Conservation (phyloP, 53 echinoderm and acorn worm species). For the Stichopus horrens region DNA sequence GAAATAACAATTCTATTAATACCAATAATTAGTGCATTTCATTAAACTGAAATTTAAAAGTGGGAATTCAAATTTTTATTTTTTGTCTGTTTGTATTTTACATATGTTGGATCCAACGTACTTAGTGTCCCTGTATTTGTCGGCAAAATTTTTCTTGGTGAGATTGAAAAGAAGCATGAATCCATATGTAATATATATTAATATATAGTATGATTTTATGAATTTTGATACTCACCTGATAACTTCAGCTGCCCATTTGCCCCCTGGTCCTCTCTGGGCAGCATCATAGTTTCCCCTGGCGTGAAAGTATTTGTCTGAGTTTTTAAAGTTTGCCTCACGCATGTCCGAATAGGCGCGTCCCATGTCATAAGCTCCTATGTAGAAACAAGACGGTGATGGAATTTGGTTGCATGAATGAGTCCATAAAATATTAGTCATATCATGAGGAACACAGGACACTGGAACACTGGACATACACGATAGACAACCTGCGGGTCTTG, state of each 20-base stretch:
- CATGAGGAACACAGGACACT: conserved; percentile 4
- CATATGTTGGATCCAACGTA: conserved; percentile 9
- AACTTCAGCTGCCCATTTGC: conserved; percentile 55
- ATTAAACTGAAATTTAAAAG: conserved; percentile 1
- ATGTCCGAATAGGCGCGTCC: conserved; percentile 36
- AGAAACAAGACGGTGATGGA: conserved; percentile 21
- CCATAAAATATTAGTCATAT: conserved; percentile 19
- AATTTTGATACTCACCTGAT: conserved; percentile 47
- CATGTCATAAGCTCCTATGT: conserved; percentile 37
- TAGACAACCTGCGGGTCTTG: conserved; percentile 12
- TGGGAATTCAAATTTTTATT: background rate
- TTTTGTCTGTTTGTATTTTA: background rate
- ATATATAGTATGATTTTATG: background rate
- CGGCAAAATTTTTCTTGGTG: background rate
- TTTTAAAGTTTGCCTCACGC: conserved; percentile 49
- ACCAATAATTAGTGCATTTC: background rate
- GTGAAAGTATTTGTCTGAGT: conserved; percentile 59
- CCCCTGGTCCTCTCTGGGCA: conserved; percentile 53
- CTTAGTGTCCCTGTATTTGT: background rate
- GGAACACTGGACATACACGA: conserved; percentile 24
- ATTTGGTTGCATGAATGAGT: conserved; percentile 14
- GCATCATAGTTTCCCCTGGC: conserved; percentile 56
- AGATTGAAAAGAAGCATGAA: background rate
- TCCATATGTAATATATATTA: background rate
- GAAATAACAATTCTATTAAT: conserved; percentile 9